phyloP scores from a whole-genome alignment of 2,888 invertebrate genomes.

The Isotomurus palustris region DNA sequence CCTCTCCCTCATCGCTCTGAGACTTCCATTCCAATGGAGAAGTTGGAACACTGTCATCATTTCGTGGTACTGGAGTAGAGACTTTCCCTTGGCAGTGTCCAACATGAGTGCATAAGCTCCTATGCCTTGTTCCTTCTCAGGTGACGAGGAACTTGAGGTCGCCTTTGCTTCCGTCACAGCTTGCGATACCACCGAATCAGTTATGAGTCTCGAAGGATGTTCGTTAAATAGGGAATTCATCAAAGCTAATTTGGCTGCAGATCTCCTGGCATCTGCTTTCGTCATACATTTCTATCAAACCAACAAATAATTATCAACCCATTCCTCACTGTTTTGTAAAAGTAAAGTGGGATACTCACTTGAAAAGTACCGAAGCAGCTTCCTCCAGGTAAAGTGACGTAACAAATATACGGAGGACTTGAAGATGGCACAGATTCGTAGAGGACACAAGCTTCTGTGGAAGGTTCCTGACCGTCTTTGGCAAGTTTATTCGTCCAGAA shows the following conservation, averaged over 20 bases:
- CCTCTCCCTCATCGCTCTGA: slow-evolving; percentile 90
- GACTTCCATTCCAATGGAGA: slow-evolving; percentile 93
- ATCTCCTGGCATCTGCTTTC: slow-evolving; percentile 87
- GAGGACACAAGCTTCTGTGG: slow-evolving; percentile 66
- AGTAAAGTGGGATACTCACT: slow-evolving; percentile 53
- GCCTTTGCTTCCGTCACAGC: slow-evolving; percentile 87
- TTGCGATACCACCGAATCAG: slow-evolving; percentile 89
- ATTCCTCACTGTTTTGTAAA: not conserved
- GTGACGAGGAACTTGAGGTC: slow-evolving; percentile 51
- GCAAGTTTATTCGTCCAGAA: slow-evolving; percentile 97
- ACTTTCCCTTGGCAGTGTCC: slow-evolving; percentile 64
- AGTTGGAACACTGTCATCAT: slow-evolving; percentile 96
- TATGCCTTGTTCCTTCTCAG: slow-evolving; percentile 3
- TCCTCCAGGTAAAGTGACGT: slow-evolving; percentile 89
- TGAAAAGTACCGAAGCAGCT: slow-evolving; percentile 95
- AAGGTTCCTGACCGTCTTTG: slow-evolving; percentile 1
- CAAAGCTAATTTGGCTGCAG: slow-evolving; percentile 90
- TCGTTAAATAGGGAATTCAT: slow-evolving; percentile 98
- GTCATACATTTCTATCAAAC: slow-evolving; percentile 77
- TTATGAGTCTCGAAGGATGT: slow-evolving; percentile 85
- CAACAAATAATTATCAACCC: slow-evolving; percentile 12
- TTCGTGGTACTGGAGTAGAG: slow-evolving; percentile 94
- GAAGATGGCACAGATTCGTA: slow-evolving; percentile 89
- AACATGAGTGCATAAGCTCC: slow-evolving; percentile 62
- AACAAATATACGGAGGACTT: slow-evolving; percentile 88